phyloP scores from a whole-genome alignment of 2,113 vertebrate genomes.

The Tor tambroides region DNA sequence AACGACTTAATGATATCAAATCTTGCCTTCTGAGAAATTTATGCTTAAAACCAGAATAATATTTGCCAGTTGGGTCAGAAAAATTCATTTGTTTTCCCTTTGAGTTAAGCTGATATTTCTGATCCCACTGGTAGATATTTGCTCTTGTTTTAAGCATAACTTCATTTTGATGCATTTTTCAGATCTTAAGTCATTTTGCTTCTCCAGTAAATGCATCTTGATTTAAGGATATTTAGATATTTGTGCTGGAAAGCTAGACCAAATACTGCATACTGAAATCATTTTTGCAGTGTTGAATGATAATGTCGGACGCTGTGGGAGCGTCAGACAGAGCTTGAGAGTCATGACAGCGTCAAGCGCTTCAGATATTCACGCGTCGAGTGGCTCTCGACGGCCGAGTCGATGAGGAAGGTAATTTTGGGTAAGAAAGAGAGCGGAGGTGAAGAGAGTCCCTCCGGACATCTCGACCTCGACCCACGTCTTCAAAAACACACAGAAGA shows the following conservation, averaged over 20 bases:
- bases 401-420: conserved; percentile 56
- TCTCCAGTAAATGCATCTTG: too few relatives aligned
- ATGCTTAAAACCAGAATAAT: too few relatives aligned
- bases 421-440: conserved; percentile 66
- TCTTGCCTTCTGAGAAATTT: too few relatives aligned
- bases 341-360: not conserved
- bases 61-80: too few relatives aligned
- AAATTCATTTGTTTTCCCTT: too few relatives aligned
- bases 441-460: conserved; percentile 61
- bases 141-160: not conserved
- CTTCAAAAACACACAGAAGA: conserved; percentile 56
- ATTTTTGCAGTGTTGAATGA: not conserved
- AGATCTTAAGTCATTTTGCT: not conserved
- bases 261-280: too few relatives aligned
- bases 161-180: not conserved
- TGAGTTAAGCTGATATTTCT: not conserved
- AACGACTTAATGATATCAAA: too few relatives aligned
- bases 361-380: not conserved
- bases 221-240: too few relatives aligned
- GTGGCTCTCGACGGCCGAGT: conserved; percentile 13
- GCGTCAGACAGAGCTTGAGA: not conserved
- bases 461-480: conserved; percentile 48
- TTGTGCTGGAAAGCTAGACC: too few relatives aligned
- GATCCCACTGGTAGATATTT: not conserved
- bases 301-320: not conserved